Evolutionary conservation across 2,797 vertebrate species (phyloP).

Genomic region (Vipera ursinii): DNA sequence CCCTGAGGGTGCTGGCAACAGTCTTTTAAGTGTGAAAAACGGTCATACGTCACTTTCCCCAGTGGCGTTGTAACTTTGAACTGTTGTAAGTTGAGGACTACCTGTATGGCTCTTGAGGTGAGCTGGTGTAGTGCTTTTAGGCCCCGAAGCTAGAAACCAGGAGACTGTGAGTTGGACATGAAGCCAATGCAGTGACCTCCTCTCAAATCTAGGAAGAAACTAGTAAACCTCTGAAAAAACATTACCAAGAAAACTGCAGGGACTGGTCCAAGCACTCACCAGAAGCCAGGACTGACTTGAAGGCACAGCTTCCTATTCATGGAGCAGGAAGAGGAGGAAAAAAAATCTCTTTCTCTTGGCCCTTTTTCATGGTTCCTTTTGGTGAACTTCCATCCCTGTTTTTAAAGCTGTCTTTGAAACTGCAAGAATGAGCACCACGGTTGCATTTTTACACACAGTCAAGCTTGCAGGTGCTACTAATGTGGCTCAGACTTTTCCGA

Average conservation of each 20-base stretch:
- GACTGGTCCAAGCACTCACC: not conserved
- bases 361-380: not conserved
- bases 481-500: not conserved
- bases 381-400: not conserved
- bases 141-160: not conserved
- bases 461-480: not conserved
- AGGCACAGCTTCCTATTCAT: not conserved
- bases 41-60: accelerated
- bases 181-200: not conserved
- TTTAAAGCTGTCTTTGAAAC: not conserved
- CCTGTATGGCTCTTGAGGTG: not conserved
- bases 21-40: not conserved
- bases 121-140: not conserved
- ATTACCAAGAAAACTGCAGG: not conserved
- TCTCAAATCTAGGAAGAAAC: not conserved
- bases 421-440: not conserved
- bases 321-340: accelerated
- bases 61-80: not conserved
- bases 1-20: accelerated
- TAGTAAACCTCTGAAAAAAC: not conserved
- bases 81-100: not conserved
- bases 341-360: not conserved
- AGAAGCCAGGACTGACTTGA: not conserved
- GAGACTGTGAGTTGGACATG: not conserved
- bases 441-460: not conserved